A percentile compares a stretch with the other conserved stretches of the same genome.
phyloP scores from a whole-genome alignment of 2,113 vertebrate genomes.

The Coryphaenoides rupestris region DNA sequence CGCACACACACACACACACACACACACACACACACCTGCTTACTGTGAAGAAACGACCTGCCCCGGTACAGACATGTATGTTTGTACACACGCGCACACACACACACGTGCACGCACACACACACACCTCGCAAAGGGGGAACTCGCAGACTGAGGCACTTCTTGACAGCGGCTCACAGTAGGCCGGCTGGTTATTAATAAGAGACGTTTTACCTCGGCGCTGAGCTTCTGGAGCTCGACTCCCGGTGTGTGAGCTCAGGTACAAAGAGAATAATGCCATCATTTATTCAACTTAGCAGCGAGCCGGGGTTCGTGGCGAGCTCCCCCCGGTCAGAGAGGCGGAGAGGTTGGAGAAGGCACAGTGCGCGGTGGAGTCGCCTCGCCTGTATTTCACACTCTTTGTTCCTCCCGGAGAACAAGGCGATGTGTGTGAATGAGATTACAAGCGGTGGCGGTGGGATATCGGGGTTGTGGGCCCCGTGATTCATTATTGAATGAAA shows the following conservation, averaged over 20 bases:
- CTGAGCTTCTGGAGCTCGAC: neutral
- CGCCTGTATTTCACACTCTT: too few species aligned
- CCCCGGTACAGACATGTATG: neutral
- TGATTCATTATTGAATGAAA: too few species aligned
- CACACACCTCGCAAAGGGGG: too few species aligned
- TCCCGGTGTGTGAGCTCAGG: slow-evolving; percentile 2
- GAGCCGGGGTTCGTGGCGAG: slow-evolving; percentile 19
- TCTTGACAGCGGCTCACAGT: neutral
- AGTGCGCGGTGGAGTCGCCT: too few species aligned
- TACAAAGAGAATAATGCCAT: slow-evolving; percentile 22
- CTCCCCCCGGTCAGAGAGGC: slow-evolving; percentile 30
- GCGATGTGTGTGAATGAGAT: too few species aligned
- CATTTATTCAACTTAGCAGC: slow-evolving; percentile 36
- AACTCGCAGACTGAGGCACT: neutral
- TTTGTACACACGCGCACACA: neutral
- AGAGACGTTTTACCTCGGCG: slow-evolving; percentile 1
- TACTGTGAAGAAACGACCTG: too few species aligned
- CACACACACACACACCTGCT: too few species aligned
- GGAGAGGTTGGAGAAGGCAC: neutral
- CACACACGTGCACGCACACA: neutral
- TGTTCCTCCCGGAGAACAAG: too few species aligned
- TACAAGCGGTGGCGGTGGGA: too few species aligned
- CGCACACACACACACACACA: too few species aligned
- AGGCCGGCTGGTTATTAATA: neutral
- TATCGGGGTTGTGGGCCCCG: too few species aligned